These are phyloP conservation scores for Heliconius aoede DNA, from an alignment of 2,888 invertebrate genomes.

Conservation along the genomic window DNA sequence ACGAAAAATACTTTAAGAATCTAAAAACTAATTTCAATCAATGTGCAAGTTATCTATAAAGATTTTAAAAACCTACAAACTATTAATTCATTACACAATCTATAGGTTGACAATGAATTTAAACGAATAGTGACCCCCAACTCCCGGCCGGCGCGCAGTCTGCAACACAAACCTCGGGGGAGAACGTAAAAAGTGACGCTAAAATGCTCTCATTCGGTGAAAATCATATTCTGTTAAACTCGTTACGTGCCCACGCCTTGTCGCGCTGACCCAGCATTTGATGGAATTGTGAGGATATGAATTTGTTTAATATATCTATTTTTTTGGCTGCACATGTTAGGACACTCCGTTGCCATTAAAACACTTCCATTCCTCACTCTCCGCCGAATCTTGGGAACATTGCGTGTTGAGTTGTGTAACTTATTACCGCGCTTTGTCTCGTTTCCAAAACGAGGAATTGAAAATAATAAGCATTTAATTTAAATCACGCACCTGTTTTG, in stretches of 20 bases:
- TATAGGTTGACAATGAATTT: background rate
- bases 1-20: background rate
- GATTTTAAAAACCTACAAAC: background rate
- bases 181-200: constrained; percentile 74
- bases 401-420: no score
- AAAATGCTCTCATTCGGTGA: constrained; percentile 77
- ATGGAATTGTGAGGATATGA: constrained; percentile 57
- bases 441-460: no score
- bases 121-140: constrained; percentile 24
- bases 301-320: constrained; percentile 9
- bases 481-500: no score
- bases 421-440: no score
- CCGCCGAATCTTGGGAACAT: no score
- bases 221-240: constrained; percentile 84
- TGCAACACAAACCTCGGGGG: constrained; percentile 66
- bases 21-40: no score
- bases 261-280: constrained; percentile 78
- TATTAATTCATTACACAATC: background rate
- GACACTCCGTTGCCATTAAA: no score
- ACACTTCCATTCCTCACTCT: no score
- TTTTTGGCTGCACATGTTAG: no score
- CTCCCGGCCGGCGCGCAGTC: constrained; percentile 69
- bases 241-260: constrained; percentile 80
- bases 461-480: no score
- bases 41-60: no score